Conservation (phyloP, 2,888 invertebrate species). For the Chrysotoxum bicinctum region DNA sequence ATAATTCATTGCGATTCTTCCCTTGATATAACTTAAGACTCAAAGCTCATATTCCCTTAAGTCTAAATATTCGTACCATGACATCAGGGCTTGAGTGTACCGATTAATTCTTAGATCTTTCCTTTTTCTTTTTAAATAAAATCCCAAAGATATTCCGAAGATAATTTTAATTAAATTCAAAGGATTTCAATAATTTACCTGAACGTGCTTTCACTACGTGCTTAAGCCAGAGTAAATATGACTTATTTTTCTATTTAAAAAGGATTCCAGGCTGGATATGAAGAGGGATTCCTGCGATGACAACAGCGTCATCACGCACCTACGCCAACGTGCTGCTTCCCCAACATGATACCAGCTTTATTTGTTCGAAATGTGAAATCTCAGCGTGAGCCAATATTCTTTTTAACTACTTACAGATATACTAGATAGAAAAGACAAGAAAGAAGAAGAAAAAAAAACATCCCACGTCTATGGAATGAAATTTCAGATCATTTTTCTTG, state of each 20-base stretch:
- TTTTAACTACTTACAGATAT: background rate
- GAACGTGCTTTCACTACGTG: background rate
- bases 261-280: background rate
- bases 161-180: constrained; percentile 12
- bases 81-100: background rate
- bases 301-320: background rate
- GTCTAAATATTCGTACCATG: background rate
- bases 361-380: background rate
- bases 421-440: background rate
- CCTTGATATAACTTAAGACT: background rate
- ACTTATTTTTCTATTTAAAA: constrained; percentile 29
- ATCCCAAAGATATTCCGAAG: background rate
- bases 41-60: background rate
- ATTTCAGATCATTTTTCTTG: constrained; percentile 12
- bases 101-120: background rate
- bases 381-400: constrained; percentile 4
- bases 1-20: no score
- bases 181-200: background rate
- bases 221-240: background rate
- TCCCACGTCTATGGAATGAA: constrained; percentile 7
- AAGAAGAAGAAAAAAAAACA: background rate
- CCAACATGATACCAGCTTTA: background rate
- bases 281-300: background rate
- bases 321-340: background rate
- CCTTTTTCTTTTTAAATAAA: background rate